These are phyloP conservation scores for Limonius californicus DNA, from an alignment of 1,140 invertebrate genomes.

Conservation along the genomic window DNA sequence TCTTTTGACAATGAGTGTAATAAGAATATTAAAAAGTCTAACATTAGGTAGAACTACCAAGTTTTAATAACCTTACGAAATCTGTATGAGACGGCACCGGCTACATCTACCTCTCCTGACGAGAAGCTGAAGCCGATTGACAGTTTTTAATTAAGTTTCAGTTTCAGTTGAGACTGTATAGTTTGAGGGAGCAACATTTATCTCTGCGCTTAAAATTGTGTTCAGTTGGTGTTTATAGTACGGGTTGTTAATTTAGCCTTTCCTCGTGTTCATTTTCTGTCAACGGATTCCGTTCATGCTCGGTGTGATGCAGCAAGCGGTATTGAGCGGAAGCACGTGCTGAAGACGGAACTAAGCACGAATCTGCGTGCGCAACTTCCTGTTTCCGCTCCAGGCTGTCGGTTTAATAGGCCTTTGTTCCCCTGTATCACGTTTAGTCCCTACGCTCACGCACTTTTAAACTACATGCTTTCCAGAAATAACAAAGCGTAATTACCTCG, in stretches of 20 bases:
- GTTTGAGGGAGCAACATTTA: too few relatives aligned
- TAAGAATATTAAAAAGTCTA: too few relatives aligned
- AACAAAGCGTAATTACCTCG: slow-evolving; percentile 27
- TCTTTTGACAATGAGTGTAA: too few relatives aligned
- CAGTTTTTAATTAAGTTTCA: too few relatives aligned
- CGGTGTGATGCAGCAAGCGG: slow-evolving; percentile 23
- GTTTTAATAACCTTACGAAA: too few relatives aligned
- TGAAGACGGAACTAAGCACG: slow-evolving; percentile 25
- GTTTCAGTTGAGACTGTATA: too few relatives aligned
- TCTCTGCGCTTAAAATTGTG: too few relatives aligned
- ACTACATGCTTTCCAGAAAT: slow-evolving; percentile 28
- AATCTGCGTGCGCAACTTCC: slow-evolving; percentile 25
- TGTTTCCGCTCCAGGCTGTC: slow-evolving; percentile 20
- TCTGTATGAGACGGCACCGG: too few relatives aligned
- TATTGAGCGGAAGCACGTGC: slow-evolving; percentile 31
- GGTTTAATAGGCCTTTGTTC: slow-evolving; percentile 19
- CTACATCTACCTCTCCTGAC: too few relatives aligned
- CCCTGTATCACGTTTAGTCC: slow-evolving; percentile 16
- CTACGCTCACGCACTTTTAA: slow-evolving; percentile 25
- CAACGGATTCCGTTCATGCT: slow-evolving; percentile 22
- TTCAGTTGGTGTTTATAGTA: too few relatives aligned
- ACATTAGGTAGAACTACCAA: too few relatives aligned
- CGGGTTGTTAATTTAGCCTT: background rate
- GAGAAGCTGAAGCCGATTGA: too few relatives aligned
- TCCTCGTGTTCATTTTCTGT: background rate